Conservation (phyloP, 2,797 vertebrate species). For the Geotrypetes seraphini region DNA sequence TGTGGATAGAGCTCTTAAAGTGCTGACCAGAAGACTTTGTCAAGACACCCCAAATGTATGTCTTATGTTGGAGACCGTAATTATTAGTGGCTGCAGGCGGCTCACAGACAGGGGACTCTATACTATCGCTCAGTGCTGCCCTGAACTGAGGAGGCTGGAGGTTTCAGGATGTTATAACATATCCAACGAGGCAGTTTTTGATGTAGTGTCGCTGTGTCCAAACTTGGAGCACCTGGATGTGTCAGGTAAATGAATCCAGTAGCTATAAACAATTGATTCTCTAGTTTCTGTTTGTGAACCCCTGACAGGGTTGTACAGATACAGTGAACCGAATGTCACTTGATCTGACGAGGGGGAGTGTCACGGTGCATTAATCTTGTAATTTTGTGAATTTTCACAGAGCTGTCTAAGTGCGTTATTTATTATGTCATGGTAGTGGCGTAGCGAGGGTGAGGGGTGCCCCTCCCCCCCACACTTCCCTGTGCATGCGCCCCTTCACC, state of each 20-base stretch:
- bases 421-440: too few species aligned
- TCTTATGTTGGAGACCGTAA: slow-evolving; percentile 88
- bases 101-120: slow-evolving; percentile 92
- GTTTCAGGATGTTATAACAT: slow-evolving; percentile 90
- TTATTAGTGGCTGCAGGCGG: slow-evolving; percentile 83
- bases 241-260: slow-evolving; percentile 66
- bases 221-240: slow-evolving; percentile 92
- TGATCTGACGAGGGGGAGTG: too few species aligned
- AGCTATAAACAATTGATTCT: too few species aligned
- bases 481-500: too few species aligned
- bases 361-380: too few species aligned
- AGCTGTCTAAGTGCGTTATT: too few species aligned
- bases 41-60: slow-evolving; percentile 97
- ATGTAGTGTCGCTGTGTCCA: slow-evolving; percentile 90
- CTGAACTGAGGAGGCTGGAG: slow-evolving; percentile 83
- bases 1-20: slow-evolving; percentile 82
- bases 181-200: slow-evolving; percentile 90
- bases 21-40: slow-evolving; percentile 88
- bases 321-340: too few species aligned
- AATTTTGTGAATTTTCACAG: too few species aligned
- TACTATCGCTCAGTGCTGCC: slow-evolving; percentile 86
- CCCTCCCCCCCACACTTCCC: too few species aligned
- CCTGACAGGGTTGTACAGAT: too few species aligned
- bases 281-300: background rate
- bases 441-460: too few species aligned